Evolutionary conservation across 2,113 vertebrate species (phyloP), one percentile per base, ranked within the genome.

Genomic region (human (Homo sapiens)): DNA sequence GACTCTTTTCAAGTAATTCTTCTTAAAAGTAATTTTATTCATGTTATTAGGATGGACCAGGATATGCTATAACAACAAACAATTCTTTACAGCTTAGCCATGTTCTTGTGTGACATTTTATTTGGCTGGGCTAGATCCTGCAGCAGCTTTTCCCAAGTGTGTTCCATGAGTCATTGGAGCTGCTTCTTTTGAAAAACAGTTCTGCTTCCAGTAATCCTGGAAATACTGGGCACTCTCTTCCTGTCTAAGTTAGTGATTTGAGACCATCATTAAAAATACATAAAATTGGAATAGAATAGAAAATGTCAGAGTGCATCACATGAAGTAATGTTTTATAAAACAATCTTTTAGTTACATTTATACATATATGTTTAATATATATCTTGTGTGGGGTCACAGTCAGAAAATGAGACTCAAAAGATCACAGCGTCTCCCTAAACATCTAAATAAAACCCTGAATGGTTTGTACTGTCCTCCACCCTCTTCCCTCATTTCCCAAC

Each of bases 391-490:
- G 40, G 27, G 59, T 23, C 4, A 0, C 17, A 48, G 23, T 57
- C 32, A 89, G 43, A 52, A 89, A 25, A 78, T 84, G 35, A 75
- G 73, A 11, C 35, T 38, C n/a, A 11, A 6, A 94, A 66, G 55
- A 80, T 57, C 35, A 76, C 66, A n/a, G 23, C 2, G 0, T 78
- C 11, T 45, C 45, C 11, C 27, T 72, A n/a, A 9, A 27, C 18
- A 32, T 72, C 84, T 72, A 79, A 25, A 40, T 27, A 38, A n/a
- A 48, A 55, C 18, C 25, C 68, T 5, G 8, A 23, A 7, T n/a
- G 3, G 45, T 25, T 38, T 50, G 7, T 30, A 0, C 25, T 16
- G 25, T 13, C n/a, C 6, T 17, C 2, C 35, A 1, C 48, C 27
- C 22, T 30, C 25, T 13, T 11, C 10, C 20, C 3, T 11, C 11